A percentile compares a stretch with the other conserved stretches of the same genome.
phyloP scores from a whole-genome alignment of 2,888 invertebrate genomes.

The Apomyelois bistriatella region DNA sequence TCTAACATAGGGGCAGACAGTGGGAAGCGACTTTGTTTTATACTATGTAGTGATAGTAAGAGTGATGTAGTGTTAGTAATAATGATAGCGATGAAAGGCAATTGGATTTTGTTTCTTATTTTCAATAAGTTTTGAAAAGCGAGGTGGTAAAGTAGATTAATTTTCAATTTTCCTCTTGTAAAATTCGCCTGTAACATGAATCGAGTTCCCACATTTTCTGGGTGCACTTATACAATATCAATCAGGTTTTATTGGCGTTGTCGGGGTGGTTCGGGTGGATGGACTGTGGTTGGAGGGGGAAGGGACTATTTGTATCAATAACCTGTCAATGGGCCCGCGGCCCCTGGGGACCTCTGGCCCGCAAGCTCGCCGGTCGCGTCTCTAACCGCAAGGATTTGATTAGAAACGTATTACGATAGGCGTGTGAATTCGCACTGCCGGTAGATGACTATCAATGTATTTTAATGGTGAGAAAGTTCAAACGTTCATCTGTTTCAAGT shows the following conservation, averaged over 20 bases:
- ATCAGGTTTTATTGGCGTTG: constrained; percentile 80
- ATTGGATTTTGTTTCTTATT: too few relatives aligned
- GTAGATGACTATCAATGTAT: constrained; percentile 14
- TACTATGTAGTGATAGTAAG: too few relatives aligned
- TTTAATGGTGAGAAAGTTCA: constrained; percentile 10
- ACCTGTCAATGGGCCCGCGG: constrained; percentile 78
- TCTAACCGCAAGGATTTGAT: constrained; percentile 72
- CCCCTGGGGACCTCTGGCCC: constrained; percentile 64
- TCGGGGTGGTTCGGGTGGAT: constrained; percentile 51
- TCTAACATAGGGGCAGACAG: too few relatives aligned
- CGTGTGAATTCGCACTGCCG: constrained; percentile 46
- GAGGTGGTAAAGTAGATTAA: constrained; percentile 44
- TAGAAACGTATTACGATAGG: constrained; percentile 56
- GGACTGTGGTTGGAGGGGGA: constrained; percentile 46
- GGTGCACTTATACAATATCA: constrained; percentile 80
- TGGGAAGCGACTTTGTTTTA: too few relatives aligned
- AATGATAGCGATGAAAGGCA: too few relatives aligned
- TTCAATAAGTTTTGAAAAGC: constrained; percentile 29
- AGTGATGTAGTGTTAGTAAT: too few relatives aligned
- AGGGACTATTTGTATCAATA: constrained; percentile 79
- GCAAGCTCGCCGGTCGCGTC: constrained; percentile 57
- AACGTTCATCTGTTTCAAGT: constrained; percentile 9
- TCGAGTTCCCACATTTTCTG: constrained; percentile 80
- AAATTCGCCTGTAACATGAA: constrained; percentile 79
- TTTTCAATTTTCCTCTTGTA: constrained; percentile 79